Base-by-base conservation (phyloP, 1,140 invertebrate genomes). In the Luehdorfia chinensis region DNA sequence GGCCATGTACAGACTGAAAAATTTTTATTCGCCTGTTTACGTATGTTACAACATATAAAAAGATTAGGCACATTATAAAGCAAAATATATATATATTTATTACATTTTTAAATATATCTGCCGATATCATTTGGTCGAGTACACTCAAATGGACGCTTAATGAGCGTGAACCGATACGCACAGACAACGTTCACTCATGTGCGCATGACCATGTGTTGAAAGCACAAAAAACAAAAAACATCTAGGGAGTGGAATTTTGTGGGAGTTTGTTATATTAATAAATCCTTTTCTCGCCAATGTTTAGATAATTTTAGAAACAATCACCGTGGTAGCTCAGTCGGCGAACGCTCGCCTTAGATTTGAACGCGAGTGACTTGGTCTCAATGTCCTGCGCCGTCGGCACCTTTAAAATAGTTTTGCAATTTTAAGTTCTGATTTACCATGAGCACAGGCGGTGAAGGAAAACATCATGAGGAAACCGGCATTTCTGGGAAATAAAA, bases 141-240 rank as follows among this genome's bases (percentile, higher is more conserved):
- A 67, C 73, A 73, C 62, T 74, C 58, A 72, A 64, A 64, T 72
- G 72, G 64, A 59, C 46, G 56, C 58, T 67, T 66, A 80, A 28
- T 52, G 56, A 66, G 68, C 66, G 67, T 76, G 59, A 75, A 76
- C 66, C 61, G 59, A 71, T 69, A 49, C 33, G 44, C 57, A 46
- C 49, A 50, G 61, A 65, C 63, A 78, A 70, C 73, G 67, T 54
- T 48, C 62, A 62, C 50, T 70, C 67, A 59, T 70, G 68, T 73
- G 72, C 59, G 51, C 55, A 34, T 48, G 56, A 47, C 54, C 47
- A 51, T 61, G 53, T 33, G 59, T 52, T 59, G 39, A 61, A 65
- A 60, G 52, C 52, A 56, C 44, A 57, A 62, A 66, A 64, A 66
- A 52, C 55, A 74, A 23, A 9, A 44, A 44, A 50, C 16, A 21